Conservation (phyloP, 1,140 invertebrate genomes). For the Drosophila lacertosa region DNA sequence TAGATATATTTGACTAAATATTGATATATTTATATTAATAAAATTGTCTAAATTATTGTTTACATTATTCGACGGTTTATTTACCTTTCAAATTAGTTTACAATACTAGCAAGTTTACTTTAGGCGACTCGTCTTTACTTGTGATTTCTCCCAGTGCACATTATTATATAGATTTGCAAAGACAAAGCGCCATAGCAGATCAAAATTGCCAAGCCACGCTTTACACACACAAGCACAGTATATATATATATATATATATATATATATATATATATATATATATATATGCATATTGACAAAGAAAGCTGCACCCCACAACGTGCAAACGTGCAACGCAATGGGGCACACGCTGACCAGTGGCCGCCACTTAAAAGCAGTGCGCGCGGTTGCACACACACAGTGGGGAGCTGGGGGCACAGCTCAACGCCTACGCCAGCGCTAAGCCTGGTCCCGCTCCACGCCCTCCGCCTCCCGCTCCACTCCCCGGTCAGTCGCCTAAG, state of each 20-base stretch:
- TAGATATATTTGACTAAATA: too few relatives aligned
- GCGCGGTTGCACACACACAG: slow-evolving; percentile 40
- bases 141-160: slow-evolving; percentile 14
- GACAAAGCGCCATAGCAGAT: slow-evolving; percentile 24
- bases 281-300: not conserved
- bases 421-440: slow-evolving; percentile 18
- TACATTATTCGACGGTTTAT: too few relatives aligned
- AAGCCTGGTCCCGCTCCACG: not conserved
- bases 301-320: slow-evolving; percentile 30
- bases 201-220: slow-evolving; percentile 14
- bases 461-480: not conserved
- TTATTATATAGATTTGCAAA: slow-evolving; percentile 13
- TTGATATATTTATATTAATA: too few relatives aligned
- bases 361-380: slow-evolving; percentile 70
- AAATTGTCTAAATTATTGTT: too few relatives aligned
- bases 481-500: not conserved
- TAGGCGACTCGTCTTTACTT: not conserved
- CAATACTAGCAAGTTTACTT: too few relatives aligned
- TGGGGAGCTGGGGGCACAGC: slow-evolving; percentile 4
- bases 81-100: too few relatives aligned
- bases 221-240: not conserved
- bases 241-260: not conserved
- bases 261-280: not conserved
- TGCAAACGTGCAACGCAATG: slow-evolving; percentile 44
- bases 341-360: slow-evolving; percentile 53